phyloP scores from a whole-genome alignment of 2,888 invertebrate species.

The Bellardia bayeri region DNA sequence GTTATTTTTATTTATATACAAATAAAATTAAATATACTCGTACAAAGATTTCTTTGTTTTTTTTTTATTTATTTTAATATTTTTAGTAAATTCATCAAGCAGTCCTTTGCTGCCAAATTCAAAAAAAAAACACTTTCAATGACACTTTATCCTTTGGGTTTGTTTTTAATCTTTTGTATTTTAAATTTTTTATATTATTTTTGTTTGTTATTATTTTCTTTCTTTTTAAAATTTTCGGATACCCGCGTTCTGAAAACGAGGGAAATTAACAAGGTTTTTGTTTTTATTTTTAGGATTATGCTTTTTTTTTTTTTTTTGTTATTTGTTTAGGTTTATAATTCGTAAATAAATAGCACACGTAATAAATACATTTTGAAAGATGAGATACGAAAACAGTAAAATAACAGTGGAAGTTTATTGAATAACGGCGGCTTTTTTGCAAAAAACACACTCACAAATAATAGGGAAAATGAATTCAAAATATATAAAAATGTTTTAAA shows the following conservation, averaged over 20 bases:
- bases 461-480: slow-evolving; percentile 65
- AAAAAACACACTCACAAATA: slow-evolving; percentile 66
- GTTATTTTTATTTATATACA: neutral
- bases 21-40: neutral
- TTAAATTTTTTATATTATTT: slow-evolving; percentile 43
- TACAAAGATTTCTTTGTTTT: neutral
- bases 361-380: slow-evolving; percentile 15
- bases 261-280: slow-evolving; percentile 10
- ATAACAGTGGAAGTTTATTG: slow-evolving; percentile 49
- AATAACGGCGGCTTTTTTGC: slow-evolving; percentile 66
- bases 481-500: slow-evolving; percentile 75
- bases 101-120: slow-evolving; percentile 58
- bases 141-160: slow-evolving; percentile 38
- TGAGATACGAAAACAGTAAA: slow-evolving; percentile 25
- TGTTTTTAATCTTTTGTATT: slow-evolving; percentile 21
- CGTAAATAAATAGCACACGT: slow-evolving; percentile 50
- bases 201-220: slow-evolving; percentile 69
- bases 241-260: slow-evolving; percentile 49
- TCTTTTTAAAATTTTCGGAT: slow-evolving; percentile 45
- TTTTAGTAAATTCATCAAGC: slow-evolving; percentile 18
- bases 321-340: slow-evolving; percentile 42
- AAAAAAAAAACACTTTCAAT: slow-evolving; percentile 17
- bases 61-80: neutral
- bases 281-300: slow-evolving; percentile 34
- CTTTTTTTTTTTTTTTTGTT: slow-evolving; percentile 60